phyloP scores from a whole-genome alignment of 2,113 vertebrate genomes.

The Promerops cafer region DNA sequence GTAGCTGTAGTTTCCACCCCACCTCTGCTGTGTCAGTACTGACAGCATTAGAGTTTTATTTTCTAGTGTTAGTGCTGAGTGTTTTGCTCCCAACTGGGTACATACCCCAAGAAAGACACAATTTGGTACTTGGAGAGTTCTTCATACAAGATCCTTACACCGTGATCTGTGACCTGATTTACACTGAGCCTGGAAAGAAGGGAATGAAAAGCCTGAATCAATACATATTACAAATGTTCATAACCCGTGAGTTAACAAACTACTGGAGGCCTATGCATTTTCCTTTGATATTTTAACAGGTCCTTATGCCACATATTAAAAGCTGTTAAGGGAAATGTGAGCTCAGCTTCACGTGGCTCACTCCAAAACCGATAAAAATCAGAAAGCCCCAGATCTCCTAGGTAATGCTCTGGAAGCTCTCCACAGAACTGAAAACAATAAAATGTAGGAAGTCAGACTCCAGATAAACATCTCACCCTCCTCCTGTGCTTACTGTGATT shows the following conservation, averaged over 20 bases:
- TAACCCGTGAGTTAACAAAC: not conserved
- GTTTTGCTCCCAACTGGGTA: not conserved
- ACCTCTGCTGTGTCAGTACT: not conserved
- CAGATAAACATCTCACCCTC: not conserved
- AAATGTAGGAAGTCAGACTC: not conserved
- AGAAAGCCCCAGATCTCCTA: not conserved
- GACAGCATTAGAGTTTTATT: not conserved
- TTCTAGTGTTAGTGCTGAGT: not conserved
- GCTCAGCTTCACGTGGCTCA: not conserved
- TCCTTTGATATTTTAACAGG: not conserved
- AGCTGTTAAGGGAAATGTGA: not conserved
- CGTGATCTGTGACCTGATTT: conserved; percentile 87
- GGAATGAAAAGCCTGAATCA: not conserved
- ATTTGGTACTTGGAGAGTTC: conserved; percentile 87
- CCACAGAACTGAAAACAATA: not conserved
- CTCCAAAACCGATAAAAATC: not conserved
- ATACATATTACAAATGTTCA: not conserved
- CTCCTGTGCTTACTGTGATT: not conserved
- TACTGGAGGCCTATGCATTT: not conserved
- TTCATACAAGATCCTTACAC: conserved; percentile 83
- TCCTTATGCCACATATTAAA: not conserved
- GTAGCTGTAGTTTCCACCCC: not conserved
- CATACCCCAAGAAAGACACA: conserved; percentile 84
- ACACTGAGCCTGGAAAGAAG: conserved; percentile 81
- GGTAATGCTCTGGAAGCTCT: not conserved